Conservation (phyloP, 2,113 vertebrate species). For the Myrmophylax atrothorax region DNA sequence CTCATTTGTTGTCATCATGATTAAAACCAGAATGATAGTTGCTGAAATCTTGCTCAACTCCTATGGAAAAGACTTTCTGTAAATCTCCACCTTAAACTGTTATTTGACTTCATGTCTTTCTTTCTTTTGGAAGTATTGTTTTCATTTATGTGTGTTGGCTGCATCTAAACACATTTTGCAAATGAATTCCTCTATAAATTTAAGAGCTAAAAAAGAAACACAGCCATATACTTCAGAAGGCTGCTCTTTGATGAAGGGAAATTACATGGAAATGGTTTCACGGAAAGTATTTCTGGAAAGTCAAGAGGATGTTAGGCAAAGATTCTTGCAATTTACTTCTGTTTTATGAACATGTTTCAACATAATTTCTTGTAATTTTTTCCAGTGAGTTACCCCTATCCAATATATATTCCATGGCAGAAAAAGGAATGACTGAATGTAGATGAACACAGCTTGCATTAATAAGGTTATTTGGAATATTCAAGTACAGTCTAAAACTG, state of each 20-base stretch:
- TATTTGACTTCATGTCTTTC: background rate
- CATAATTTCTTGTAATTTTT: background rate
- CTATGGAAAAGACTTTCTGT: background rate
- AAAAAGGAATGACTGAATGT: background rate
- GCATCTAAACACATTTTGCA: background rate
- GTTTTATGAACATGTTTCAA: background rate
- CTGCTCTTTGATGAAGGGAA: background rate
- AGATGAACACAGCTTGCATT: background rate
- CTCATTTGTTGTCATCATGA: background rate
- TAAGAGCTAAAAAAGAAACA: background rate
- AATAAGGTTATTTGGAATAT: background rate
- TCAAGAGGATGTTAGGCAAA: background rate
- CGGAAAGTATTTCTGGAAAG: background rate
- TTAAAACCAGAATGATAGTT: background rate
- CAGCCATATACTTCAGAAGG: background rate
- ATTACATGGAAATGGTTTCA: background rate
- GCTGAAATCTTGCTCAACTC: background rate
- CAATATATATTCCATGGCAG: background rate
- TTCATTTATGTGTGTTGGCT: background rate
- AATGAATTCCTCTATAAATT: background rate
- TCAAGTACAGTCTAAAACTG: background rate
- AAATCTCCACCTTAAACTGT: background rate
- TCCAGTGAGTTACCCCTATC: background rate
- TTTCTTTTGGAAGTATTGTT: background rate
- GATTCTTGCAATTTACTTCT: background rate